Evolutionary conservation across 2,113 vertebrate genomes (phyloP), one percentile per base, ranked within the genome.

Genomic region (Gasterosteus nipponicus): DNA sequence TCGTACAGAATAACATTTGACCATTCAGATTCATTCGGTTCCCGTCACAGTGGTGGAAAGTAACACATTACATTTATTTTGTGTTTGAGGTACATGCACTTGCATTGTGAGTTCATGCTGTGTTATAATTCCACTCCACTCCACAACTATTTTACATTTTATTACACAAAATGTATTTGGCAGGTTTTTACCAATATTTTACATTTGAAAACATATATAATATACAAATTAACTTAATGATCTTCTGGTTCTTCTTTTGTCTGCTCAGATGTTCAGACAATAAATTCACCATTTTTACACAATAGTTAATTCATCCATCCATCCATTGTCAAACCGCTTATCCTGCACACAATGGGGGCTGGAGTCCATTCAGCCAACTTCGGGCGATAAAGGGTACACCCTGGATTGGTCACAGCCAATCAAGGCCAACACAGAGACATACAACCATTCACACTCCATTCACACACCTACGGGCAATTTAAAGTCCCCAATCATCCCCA

Each of bases 1-100:
- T 53, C 22, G 22, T 84, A 75, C 68, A 51, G 14, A 73, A 73
- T 74, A 77, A 80, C 16, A 46, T 77, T 84, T 77, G 65, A 83
- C 70, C 38, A 58, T 74, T 84, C 31, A 19, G 59, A 79, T 82
- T 38, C 31, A 44, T 59, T 79, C 57, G 66, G 47, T 29, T 81
- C 56, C 61, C 51, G 59, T 65, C 85, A 86, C 22, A 64, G 61
- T 64, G 8, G 8, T 10, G 41, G 14, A 6, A 31, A 64, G 15
- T 18, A 64, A 42, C n/a, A 4, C 1, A 46, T 29, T 16, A 46
- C 7, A 18, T 46, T 11, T 14, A 51, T 46, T 49, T 11, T 35
- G 10, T 47, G 4, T 31, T 31, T 64, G 3, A 26, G 60, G 35
- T 42, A 42, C 62, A 49, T 42, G 12, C 42, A 62, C 39, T 61